phyloP scores from a whole-genome alignment of 2,797 vertebrate genomes.

The Pelochelys cantorii region DNA sequence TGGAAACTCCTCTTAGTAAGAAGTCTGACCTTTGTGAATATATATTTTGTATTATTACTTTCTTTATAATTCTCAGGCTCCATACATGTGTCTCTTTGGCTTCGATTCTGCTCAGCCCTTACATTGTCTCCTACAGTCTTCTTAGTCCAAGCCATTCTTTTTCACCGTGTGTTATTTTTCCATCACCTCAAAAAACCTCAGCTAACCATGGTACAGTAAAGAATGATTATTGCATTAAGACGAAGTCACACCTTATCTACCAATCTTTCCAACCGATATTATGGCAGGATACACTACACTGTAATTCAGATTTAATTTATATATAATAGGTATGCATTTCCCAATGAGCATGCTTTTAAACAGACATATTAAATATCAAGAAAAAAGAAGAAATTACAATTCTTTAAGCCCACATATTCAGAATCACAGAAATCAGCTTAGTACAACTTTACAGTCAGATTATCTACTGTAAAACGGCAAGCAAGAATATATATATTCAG shows the following conservation, averaged over 20 bases:
- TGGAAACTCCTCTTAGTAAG: not conserved
- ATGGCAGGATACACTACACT: not conserved
- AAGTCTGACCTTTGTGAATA: not conserved
- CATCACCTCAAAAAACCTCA: not conserved
- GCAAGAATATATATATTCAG: not conserved
- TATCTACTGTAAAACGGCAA: not conserved
- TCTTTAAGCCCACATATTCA: not conserved
- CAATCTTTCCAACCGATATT: not conserved
- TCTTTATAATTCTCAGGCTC: not conserved
- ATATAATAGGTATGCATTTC: not conserved
- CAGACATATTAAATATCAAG: constrained; percentile 18
- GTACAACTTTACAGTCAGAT: not conserved
- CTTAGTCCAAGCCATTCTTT: not conserved
- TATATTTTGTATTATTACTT: not conserved
- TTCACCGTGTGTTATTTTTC: too few species aligned
- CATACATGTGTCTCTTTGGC: not conserved
- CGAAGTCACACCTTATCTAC: not conserved
- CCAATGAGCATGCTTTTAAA: constrained; percentile 11
- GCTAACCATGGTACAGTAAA: not conserved
- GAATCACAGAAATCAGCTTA: constrained; percentile 17
- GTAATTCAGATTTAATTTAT: constrained; percentile 22
- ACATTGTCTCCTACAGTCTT: not conserved
- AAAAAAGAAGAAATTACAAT: not conserved
- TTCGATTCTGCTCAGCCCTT: not conserved
- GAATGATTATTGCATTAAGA: not conserved